Conservation (phyloP, 2,113 vertebrate species). For the Pseudopodoces humilis region DNA sequence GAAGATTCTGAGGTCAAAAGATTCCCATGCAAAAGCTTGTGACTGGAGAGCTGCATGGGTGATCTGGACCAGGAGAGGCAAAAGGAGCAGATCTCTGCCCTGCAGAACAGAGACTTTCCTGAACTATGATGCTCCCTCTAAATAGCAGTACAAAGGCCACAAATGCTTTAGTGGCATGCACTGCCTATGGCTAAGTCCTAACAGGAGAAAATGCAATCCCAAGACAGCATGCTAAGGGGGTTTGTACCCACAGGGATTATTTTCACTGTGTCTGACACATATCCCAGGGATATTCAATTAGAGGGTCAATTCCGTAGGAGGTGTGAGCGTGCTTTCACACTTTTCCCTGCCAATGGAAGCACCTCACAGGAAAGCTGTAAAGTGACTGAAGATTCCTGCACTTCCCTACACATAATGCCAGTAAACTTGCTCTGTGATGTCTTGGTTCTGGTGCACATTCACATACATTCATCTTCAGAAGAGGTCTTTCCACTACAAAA, state of each 20-base stretch:
- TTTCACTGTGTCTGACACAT: constrained; percentile 43
- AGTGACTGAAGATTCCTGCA: constrained; percentile 43
- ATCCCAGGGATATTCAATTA: constrained; percentile 58
- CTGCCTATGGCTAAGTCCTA: background rate
- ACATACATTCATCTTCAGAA: background rate
- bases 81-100: background rate
- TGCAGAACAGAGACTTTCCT: background rate
- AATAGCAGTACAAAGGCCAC: background rate
- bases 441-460: background rate
- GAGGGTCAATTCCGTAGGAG: background rate
- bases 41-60: background rate
- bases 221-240: background rate
- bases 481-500: background rate
- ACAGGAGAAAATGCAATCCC: constrained; percentile 1
- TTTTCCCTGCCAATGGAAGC: background rate
- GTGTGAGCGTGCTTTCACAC: constrained; percentile 4
- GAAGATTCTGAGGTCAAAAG: background rate
- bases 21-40: background rate
- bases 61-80: background rate
- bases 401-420: constrained; percentile 8
- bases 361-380: constrained; percentile 39
- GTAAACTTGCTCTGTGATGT: background rate
- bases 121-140: background rate
- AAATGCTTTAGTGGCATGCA: background rate
- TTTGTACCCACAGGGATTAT: constrained; percentile 17